Percentiles rank a stretch among this genome's conserved stretches.
These are phyloP conservation scores for Lissocephala sabroskyi DNA, from an alignment of 2,888 invertebrate genomes.

Conservation along the genomic window DNA sequence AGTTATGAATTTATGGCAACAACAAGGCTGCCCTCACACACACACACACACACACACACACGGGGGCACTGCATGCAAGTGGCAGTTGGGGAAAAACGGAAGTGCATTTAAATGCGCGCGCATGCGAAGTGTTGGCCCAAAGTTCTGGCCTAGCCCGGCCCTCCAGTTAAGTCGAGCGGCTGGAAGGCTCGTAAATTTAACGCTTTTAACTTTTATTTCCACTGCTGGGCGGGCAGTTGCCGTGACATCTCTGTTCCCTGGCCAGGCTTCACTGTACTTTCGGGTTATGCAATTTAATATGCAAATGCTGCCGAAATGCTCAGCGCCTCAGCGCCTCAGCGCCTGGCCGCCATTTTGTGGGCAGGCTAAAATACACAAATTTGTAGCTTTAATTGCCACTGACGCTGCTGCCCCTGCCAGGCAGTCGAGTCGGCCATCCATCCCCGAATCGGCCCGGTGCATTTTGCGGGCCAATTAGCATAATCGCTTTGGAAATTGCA, in stretches of 20 bases:
- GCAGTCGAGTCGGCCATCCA: not conserved
- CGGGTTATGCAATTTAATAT: constrained; percentile 3
- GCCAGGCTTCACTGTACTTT: not conserved
- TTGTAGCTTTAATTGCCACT: constrained; percentile 23
- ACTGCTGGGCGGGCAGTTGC: constrained; percentile 3
- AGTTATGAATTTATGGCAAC: constrained; percentile 63
- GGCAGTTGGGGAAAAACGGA: constrained; percentile 46
- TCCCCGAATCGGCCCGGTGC: not conserved
- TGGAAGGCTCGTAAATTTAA: constrained; percentile 56
- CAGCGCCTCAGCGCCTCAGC: constrained; percentile 4
- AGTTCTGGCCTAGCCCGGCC: constrained; percentile 22
- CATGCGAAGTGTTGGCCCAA: constrained; percentile 50
- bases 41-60: constrained; percentile 23
- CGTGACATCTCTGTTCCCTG: constrained; percentile 3
- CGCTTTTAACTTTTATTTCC: constrained; percentile 44
- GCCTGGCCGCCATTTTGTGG: constrained; percentile 26
- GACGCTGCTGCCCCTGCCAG: not conserved
- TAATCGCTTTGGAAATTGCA: constrained; percentile 63
- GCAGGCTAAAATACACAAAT: constrained; percentile 33
- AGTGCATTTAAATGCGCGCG: constrained; percentile 65
- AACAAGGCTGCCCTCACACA: constrained; percentile 27
- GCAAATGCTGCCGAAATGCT: not conserved
- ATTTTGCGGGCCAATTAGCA: constrained; percentile 56
- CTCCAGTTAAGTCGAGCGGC: constrained; percentile 39
- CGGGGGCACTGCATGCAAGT: constrained; percentile 26